A percentile compares a stretch with the other conserved stretches of the same genome.
phyloP scores from a whole-genome alignment of 2,888 invertebrate genomes.

The Amiota minor region DNA sequence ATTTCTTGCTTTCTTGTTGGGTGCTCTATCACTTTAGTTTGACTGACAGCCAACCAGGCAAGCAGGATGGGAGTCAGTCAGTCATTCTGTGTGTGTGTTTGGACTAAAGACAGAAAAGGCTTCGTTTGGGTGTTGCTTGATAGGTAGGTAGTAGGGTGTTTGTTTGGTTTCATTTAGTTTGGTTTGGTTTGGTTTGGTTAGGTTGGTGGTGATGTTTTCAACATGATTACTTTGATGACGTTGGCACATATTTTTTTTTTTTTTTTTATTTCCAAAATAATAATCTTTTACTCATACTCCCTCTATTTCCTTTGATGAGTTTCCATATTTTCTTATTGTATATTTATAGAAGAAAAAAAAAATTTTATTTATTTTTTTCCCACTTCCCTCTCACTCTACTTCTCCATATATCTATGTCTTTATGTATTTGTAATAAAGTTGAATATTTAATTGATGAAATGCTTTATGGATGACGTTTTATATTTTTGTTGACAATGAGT shows the following conservation, averaged over 20 bases:
- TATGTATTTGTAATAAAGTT: constrained; percentile 47
- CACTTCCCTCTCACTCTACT: neutral
- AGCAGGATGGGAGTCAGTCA: constrained; percentile 32
- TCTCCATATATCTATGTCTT: neutral
- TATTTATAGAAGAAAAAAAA: neutral
- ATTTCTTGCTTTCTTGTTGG: constrained; percentile 13
- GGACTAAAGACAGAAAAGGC: constrained; percentile 42
- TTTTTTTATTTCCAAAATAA: neutral
- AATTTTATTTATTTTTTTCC: constrained; percentile 26
- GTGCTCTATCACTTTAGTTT: constrained; percentile 55
- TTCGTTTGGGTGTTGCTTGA: constrained; percentile 18
- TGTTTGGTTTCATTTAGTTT: neutral
- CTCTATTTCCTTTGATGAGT: constrained; percentile 26
- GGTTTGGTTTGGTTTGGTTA: too few species aligned
- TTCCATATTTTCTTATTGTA: constrained; percentile 33
- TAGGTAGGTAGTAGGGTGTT: neutral
- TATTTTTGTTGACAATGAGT: constrained; percentile 67
- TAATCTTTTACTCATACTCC: neutral
- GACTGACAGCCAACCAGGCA: constrained; percentile 54
- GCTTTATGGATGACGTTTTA: constrained; percentile 51
- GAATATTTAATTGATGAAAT: constrained; percentile 71
- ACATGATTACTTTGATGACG: constrained; percentile 67
- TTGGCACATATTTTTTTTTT: constrained; percentile 58
- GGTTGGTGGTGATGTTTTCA: constrained; percentile 36
- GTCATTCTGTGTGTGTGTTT: constrained; percentile 36